These are phyloP conservation scores for Dolichallabes microphthalmus DNA, from an alignment of 2,113 vertebrate species.

Conservation along the genomic window DNA sequence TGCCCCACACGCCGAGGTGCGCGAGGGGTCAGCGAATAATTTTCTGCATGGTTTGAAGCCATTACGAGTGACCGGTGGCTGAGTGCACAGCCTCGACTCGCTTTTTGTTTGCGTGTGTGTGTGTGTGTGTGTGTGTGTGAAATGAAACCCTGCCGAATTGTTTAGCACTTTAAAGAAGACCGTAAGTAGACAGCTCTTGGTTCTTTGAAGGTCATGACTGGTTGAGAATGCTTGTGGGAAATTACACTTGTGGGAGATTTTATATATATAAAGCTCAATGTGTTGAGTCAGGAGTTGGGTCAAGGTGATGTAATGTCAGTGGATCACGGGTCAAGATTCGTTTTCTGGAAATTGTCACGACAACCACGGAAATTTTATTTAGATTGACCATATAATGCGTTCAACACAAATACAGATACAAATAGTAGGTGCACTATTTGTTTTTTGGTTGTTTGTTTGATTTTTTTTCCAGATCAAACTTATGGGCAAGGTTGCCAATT, in stretches of 20 bases:
- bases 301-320: background rate
- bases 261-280: background rate
- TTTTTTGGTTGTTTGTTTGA: background rate
- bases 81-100: slow-evolving; percentile 14
- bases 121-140: slow-evolving; percentile 16
- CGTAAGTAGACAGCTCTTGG: slow-evolving; percentile 9
- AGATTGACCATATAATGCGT: background rate
- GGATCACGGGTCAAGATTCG: background rate
- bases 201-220: slow-evolving; percentile 9
- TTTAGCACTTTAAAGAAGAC: slow-evolving; percentile 16
- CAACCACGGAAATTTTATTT: background rate
- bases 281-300: background rate
- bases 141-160: slow-evolving; percentile 11
- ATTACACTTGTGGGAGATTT: background rate
- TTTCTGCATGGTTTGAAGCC: slow-evolving; percentile 59
- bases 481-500: too few species aligned
- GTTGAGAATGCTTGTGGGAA: background rate
- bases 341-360: background rate
- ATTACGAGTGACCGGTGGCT: slow-evolving; percentile 54
- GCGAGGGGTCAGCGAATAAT: slow-evolving; percentile 56
- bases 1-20: slow-evolving; percentile 52
- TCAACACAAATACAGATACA: background rate
- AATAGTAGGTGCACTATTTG: background rate
- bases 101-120: background rate
- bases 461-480: too few species aligned